Evolutionary conservation across 2,113 vertebrate genomes (phyloP), one percentile per base, ranked within the genome.

Genomic region (Calonectris borealis): DNA sequence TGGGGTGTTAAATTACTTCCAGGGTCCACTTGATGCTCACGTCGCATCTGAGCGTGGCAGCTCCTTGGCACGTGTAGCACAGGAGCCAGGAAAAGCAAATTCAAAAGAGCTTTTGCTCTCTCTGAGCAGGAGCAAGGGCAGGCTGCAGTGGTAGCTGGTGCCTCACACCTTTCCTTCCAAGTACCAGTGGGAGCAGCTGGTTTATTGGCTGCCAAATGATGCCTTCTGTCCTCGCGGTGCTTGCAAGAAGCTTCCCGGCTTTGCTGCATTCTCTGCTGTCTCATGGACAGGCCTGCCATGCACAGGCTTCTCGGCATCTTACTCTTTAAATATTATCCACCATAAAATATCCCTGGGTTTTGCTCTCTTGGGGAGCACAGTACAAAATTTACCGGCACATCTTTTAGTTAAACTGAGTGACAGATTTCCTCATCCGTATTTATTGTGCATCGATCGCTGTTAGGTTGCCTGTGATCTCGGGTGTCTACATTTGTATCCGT

Each of bases 1-100:
- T 25, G 40, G 64, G 26, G 5, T 17, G 52, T 29, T 71, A 71
- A 58, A 48, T 48, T 81, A 42, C 60, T 65, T 60, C 54, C 51
- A 48, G 69, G 18, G 36, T 73, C 64, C 21, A 16, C 29, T n/a
- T 32, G 48, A 11, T 40, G 51, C 40, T 78, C 8, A 40, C 2
- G 1, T 36, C 0, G 0, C 42, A 13, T 44, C 62, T 57, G 62
- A 80, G 26, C 11, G 0, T 44, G 62, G 77, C 52, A 89, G 48
- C 31, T 69, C 58, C 22, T 38, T 34, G 42, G 66, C 54, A 78
- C 5, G 0, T 9, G 25, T 69, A 46, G 82, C 57, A 42, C 64
- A 31, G 78, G 52, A 81, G 16, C 34, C 12, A 13, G 29, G 49
- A 73, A 58, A 44, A 29, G 52, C 34, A 25, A 57, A 61, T 32